Evolutionary conservation across 2,797 vertebrate genomes (phyloP), one percentile per base, ranked within the genome.

Genomic region (Alauda arvensis): DNA sequence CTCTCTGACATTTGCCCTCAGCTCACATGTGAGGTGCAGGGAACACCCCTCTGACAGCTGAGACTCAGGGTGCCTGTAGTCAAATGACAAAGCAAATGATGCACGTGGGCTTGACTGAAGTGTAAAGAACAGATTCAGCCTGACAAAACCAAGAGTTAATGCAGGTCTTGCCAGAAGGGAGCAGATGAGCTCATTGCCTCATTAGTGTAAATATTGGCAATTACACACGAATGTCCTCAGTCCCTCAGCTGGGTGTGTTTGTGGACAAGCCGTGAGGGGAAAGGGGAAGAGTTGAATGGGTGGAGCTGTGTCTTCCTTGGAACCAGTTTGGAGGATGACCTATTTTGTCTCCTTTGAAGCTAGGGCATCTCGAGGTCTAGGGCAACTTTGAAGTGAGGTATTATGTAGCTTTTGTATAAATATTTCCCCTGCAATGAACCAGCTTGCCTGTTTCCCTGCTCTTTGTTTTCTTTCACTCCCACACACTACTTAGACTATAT

Each of bases 141-240:
- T 56, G 57, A 40, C 28, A 61, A 40, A 70, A 57, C 10, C 31
- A 48, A 66, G 59, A 49, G 43, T 83, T 90, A 80, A 88, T 56
- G 55, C 57, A 56, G 61, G 49, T 49, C 39, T 61, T 84, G 59
- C 75, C 83, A 46, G 68, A 88, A 74, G 1, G 3, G 57, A 93
- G 57, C 80, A 78, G 75, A 70, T 93, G 68, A 85, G 56, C 79
- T 93, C 76, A 65, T n/a, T 87, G 75, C 37, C 71, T 84, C 20
- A 8, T 71, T 76, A 61, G 66, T 34, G 77, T 53, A 83, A 91
- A 68, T 77, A 45, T 4, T 56, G 26, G 75, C 60, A 81, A 31
- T 59, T 68, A 53, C 42, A 60, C 33, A 12, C 17, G 1, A 68
- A 29, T 74, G 62, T 48, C 85, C 89, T 63, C 77, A 68, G 1